phyloP scores from a whole-genome alignment of 92 coral and sea anemone species.

The Porites lobata region DNA sequence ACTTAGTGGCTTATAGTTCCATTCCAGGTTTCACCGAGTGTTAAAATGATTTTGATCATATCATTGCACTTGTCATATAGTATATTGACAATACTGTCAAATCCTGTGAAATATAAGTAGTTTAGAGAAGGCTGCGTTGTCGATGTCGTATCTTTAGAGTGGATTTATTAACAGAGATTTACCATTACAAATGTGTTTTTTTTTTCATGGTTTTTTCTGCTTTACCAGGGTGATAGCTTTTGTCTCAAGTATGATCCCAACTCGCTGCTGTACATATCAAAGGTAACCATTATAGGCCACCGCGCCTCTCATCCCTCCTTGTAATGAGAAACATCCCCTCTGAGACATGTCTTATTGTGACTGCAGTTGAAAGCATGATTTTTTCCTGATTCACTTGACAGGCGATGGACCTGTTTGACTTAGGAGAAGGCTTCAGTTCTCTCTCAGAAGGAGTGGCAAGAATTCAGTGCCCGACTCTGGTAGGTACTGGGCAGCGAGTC shows the following conservation, averaged over 20 bases:
- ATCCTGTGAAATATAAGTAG: too few species aligned
- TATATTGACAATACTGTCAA: too few species aligned
- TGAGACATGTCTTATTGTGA: too few species aligned
- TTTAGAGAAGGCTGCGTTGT: too few species aligned
- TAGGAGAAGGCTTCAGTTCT: constrained; percentile 92
- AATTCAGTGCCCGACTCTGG: constrained; percentile 92
- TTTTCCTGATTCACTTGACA: constrained; percentile 6
- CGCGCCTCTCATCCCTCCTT: too few species aligned
- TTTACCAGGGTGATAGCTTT: constrained; percentile 91
- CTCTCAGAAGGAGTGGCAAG: constrained; percentile 87
- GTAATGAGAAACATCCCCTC: too few species aligned
- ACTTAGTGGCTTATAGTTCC: background rate
- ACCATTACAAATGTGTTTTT: background rate
- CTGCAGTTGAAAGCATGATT: background rate
- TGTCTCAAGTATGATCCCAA: constrained; percentile 97
- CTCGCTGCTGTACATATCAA: constrained; percentile 91
- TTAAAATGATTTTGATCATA: too few species aligned
- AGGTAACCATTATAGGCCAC: constrained; percentile 60
- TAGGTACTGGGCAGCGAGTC: constrained; percentile 35
- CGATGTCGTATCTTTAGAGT: too few species aligned
- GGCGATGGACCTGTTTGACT: constrained; percentile 99
- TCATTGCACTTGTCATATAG: too few species aligned
- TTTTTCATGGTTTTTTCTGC: background rate
- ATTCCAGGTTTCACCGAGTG: background rate
- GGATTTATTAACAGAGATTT: too few species aligned